Evolutionary conservation across 2,888 invertebrate species (phyloP).

Genomic region (Phasia obesa): DNA sequence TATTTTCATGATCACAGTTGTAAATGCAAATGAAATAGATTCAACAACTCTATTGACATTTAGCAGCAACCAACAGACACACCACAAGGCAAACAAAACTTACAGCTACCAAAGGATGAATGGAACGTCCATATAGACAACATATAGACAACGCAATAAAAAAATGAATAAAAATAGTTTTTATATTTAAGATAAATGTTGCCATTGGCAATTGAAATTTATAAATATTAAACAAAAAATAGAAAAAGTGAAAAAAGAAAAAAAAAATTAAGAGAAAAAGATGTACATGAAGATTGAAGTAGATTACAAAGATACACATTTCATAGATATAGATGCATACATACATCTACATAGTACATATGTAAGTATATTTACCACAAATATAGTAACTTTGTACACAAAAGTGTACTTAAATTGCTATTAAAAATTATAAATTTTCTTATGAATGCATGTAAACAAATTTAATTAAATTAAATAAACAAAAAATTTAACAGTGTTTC

Average conservation of each 20-base stretch:
- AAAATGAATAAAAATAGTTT: conserved; percentile 4
- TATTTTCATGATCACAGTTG: conserved; percentile 19
- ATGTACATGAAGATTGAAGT: background rate
- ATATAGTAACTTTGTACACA: background rate
- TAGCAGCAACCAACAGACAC: conserved; percentile 22
- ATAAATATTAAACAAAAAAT: conserved; percentile 65
- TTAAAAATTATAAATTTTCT: too few species aligned
- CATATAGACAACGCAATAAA: conserved; percentile 25
- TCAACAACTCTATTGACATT: conserved; percentile 39
- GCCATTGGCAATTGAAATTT: conserved; percentile 67
- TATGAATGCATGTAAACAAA: background rate
- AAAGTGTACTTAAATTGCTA: conserved; percentile 7
- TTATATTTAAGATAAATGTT: conserved; percentile 57
- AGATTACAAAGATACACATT: background rate
- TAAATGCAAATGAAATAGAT: conserved; percentile 13
- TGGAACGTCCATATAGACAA: conserved; percentile 32
- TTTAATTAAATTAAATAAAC: conserved; percentile 19
- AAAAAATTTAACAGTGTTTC: background rate
- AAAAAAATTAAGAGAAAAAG: background rate
- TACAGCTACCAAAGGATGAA: conserved; percentile 12
- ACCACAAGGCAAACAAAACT: conserved; percentile 16
- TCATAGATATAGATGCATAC: background rate
- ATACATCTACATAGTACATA: background rate
- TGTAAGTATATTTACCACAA: background rate
- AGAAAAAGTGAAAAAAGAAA: conserved; percentile 13